Base-by-base conservation (phyloP, 2,888 invertebrate genomes). In the Glyphotaelius pellucidus region DNA sequence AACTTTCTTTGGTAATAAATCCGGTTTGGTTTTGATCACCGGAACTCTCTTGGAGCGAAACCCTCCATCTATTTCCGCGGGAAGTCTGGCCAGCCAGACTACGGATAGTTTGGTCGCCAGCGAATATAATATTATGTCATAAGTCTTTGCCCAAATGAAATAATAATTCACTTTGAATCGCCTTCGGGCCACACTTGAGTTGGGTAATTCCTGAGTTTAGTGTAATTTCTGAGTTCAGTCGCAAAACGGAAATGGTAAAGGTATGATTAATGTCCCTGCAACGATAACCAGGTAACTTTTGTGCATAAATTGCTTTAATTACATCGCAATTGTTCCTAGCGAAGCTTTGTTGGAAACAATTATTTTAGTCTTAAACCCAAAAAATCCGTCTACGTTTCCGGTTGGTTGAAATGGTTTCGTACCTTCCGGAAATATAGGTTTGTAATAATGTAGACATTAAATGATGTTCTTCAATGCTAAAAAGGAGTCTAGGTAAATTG, bases 81-180 rank as follows among this genome's bases (percentile, higher is more conserved):
- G 90, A 91, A 91, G 90, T 91, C 90, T 90, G 88, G 91, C 86
- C 81, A 79, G 83, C 90, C 90, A 90, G 92, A 91, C 92, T 83
- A 11, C 11, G 83, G 32, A 83, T 14, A 7, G 9, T 67, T 67
- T 67, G 67, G 67, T 67, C 67, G 67, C 67, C 67, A n/a, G 90
- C 35, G 31, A 81, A 91, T 85, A 92, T 90, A 91, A 92, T 85
- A 67, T 67, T 67, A 67, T 67, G n/a, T 67, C 67, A 67, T 67
- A 25, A 67, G 67, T 67, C 67, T 67, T 67, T 67, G 25, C 25
- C 67, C 67, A 67, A 67, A 67, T 67, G 67, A 67, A 67, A 67
- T 67, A 83, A 83, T 31, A 83, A 31, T 32, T 83, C 83, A 35
- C 35, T 32, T 83, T 83, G 83, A 83, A 83, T 83, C 31, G 35